Evolutionary conservation across 2,113 vertebrate genomes (phyloP).

Genomic region (Numida meleagris): DNA sequence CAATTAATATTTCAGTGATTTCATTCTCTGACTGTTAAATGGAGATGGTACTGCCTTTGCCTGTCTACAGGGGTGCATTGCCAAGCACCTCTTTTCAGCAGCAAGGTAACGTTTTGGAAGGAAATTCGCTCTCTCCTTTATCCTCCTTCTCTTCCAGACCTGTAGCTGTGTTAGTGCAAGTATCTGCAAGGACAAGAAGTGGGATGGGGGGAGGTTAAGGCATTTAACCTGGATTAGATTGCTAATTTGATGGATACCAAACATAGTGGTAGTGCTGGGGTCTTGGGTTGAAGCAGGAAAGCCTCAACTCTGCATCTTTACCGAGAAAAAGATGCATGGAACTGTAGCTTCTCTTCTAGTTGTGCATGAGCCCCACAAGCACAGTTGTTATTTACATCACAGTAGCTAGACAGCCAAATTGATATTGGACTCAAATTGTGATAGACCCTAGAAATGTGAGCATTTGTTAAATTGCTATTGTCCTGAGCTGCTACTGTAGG

Average conservation of each 20-base stretch:
- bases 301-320: not conserved
- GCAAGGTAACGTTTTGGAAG: not conserved
- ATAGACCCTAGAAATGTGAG: conserved; percentile 3
- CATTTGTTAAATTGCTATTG: conserved; percentile 35
- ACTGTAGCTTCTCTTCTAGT: not conserved
- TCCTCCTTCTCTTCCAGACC: not conserved
- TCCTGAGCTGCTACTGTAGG: conserved; percentile 19
- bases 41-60: not conserved
- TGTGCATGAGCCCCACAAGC: not conserved
- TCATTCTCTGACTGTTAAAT: not conserved
- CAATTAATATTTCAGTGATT: conserved; percentile 1
- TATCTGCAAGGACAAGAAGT: not conserved
- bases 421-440: not conserved
- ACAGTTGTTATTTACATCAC: conserved; percentile 20
- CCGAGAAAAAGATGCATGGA: not conserved
- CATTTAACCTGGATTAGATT: not conserved
- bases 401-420: conserved; percentile 13
- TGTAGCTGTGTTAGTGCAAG: not conserved
- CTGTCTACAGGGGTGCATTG: not conserved
- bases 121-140: not conserved
- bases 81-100: not conserved
- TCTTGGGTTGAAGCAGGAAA: not conserved
- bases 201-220: fast-evolving
- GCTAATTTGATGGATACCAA: not conserved
- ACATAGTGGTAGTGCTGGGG: not conserved